A percentile compares a stretch with the other conserved stretches of the same genome.
These are phyloP conservation scores for Hyppa rectilinea DNA, from an alignment of 2,888 invertebrate genomes.

Conservation along the genomic window DNA sequence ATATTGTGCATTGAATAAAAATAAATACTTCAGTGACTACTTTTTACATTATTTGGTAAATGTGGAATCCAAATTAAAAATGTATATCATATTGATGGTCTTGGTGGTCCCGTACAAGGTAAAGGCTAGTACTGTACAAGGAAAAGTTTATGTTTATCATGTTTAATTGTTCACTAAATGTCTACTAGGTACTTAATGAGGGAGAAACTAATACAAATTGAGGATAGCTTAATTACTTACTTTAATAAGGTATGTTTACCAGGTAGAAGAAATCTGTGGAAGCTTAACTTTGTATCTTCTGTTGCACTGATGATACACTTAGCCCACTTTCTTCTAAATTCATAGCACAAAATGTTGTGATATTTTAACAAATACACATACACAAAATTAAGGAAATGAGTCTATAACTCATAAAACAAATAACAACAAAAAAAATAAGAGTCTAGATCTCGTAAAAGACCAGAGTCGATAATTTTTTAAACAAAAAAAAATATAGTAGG, in stretches of 20 bases:
- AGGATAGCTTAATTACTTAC: not conserved
- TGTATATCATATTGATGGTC: not conserved
- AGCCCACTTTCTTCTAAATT: not conserved
- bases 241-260: not conserved
- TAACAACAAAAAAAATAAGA: no score
- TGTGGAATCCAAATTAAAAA: not conserved
- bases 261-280: conserved; percentile 1
- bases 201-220: not conserved
- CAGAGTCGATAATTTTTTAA: no score
- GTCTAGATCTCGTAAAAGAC: not conserved
- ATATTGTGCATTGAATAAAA: no score
- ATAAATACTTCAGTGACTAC: not conserved
- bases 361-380: not conserved
- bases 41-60: not conserved
- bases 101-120: not conserved
- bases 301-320: not conserved
- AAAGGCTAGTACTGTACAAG: not conserved
- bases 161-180: not conserved
- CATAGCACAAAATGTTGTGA: not conserved
- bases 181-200: not conserved
- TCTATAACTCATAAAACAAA: not conserved
- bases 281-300: not conserved
- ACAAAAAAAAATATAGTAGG: no score
- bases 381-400: not conserved
- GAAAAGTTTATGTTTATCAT: not conserved